A percentile compares a stretch with the other conserved stretches of the same genome.
Evolutionary conservation across 2,113 vertebrate species (phyloP).

Genomic region (Oreochromis aureus): DNA sequence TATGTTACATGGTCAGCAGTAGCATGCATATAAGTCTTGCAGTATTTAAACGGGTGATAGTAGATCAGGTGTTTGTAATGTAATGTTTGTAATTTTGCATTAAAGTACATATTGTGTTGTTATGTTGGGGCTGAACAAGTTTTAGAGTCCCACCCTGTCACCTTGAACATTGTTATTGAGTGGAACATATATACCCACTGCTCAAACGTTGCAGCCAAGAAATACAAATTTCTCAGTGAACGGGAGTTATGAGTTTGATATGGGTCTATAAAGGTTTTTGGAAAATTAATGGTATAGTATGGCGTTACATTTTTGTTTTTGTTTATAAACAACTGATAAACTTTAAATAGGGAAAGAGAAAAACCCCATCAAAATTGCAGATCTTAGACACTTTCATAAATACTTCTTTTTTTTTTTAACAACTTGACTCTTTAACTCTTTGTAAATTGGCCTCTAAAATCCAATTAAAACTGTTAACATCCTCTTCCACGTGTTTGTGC

Average conservation of each 20-base stretch:
- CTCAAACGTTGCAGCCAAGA: not conserved
- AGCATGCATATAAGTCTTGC: not conserved
- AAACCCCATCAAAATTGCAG: not conserved
- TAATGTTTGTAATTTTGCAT: not conserved
- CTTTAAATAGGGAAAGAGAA: not conserved
- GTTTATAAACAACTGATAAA: not conserved
- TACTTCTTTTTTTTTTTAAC: not conserved
- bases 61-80: not conserved
- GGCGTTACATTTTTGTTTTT: not conserved
- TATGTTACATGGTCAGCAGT: not conserved
- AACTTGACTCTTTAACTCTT: not conserved
- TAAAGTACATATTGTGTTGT: not conserved
- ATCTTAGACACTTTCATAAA: not conserved
- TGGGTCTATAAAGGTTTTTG: not conserved
- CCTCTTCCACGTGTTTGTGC: not conserved
- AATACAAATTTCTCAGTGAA: not conserved
- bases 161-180: not conserved
- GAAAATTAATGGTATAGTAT: not conserved
- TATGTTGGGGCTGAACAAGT: not conserved
- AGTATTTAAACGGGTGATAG: not conserved
- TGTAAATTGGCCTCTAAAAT: not conserved
- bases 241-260: not conserved
- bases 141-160: not conserved
- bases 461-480: not conserved
- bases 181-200: not conserved